Percentiles rank a stretch among this genome's conserved stretches.
Conservation (phyloP, 2,113 vertebrate species). For the Nestor notabilis region DNA sequence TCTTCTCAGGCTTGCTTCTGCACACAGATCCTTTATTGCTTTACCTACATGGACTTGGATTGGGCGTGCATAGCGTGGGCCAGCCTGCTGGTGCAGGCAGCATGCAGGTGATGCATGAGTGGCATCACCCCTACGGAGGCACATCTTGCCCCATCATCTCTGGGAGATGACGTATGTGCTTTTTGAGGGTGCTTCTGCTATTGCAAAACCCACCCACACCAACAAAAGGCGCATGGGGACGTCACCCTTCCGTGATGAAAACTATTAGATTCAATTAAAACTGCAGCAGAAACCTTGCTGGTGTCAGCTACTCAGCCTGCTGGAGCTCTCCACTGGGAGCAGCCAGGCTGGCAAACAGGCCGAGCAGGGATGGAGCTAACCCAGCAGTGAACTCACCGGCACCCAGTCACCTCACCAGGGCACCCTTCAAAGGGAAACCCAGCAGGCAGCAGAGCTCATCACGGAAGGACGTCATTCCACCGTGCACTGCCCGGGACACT, state of each 20-base stretch:
- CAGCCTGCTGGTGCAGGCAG: background rate
- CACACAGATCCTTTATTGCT: background rate
- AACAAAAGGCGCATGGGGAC: background rate
- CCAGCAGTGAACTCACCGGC: slow-evolving; percentile 20
- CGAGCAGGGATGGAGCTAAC: background rate
- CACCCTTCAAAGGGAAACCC: slow-evolving; percentile 36
- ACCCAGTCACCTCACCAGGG: background rate
- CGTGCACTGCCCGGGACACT: fast-evolving
- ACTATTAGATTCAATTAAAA: slow-evolving; percentile 1
- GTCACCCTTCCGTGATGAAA: background rate
- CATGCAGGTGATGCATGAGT: fast-evolving
- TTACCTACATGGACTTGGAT: background rate
- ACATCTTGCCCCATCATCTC: background rate
- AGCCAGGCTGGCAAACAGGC: slow-evolving; percentile 13
- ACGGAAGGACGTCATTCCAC: background rate
- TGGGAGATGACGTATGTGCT: background rate
- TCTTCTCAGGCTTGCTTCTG: fast-evolving
- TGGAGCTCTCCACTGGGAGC: background rate
- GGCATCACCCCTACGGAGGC: background rate
- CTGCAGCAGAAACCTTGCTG: background rate
- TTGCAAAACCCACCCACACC: background rate
- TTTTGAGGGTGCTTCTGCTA: fast-evolving
- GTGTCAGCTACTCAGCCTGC: slow-evolving; percentile 1
- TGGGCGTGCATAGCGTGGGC: fast-evolving
- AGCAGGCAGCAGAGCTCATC: background rate